Evolutionary conservation across 2,888 invertebrate species (phyloP).

Genomic region (Perithous albicinctus): DNA sequence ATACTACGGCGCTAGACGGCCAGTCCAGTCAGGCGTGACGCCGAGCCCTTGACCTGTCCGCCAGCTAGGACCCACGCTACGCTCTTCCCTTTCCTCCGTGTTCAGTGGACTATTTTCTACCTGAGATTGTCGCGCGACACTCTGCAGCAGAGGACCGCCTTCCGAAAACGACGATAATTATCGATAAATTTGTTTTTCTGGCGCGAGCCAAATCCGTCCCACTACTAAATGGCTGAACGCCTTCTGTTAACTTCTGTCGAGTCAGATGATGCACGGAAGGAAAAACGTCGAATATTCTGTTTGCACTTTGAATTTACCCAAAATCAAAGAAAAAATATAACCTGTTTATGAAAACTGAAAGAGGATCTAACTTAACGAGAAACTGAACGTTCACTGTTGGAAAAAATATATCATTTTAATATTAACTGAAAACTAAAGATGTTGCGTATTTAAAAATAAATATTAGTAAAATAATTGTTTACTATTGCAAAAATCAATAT

Average conservation of each 20-base stretch:
- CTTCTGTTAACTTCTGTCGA: neutral
- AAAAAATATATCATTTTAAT: too few species aligned
- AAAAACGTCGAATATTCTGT: neutral
- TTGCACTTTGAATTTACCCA: neutral
- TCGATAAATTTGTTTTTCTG: conserved; percentile 32
- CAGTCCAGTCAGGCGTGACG: neutral
- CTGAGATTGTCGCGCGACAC: conserved; percentile 32
- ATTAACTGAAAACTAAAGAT: neutral
- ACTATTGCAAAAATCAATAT: too few species aligned
- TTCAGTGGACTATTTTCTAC: conserved; percentile 16
- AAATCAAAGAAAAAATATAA: neutral
- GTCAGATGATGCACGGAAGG: neutral
- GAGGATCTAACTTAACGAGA: too few species aligned
- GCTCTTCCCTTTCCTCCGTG: neutral
- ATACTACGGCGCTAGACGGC: conserved; percentile 35
- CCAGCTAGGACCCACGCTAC: neutral
- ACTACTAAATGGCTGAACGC: neutral
- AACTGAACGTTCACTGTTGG: too few species aligned
- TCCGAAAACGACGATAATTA: conserved; percentile 35
- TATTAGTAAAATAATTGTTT: too few species aligned
- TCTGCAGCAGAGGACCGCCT: neutral
- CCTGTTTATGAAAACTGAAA: too few species aligned
- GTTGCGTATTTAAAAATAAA: too few species aligned
- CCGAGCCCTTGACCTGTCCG: conserved; percentile 31
- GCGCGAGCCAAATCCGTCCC: conserved; percentile 35